A percentile compares a stretch with the other conserved stretches of the same genome.
Evolutionary conservation across 2,113 vertebrate species (phyloP).

Genomic region (Nipponia nippon): DNA sequence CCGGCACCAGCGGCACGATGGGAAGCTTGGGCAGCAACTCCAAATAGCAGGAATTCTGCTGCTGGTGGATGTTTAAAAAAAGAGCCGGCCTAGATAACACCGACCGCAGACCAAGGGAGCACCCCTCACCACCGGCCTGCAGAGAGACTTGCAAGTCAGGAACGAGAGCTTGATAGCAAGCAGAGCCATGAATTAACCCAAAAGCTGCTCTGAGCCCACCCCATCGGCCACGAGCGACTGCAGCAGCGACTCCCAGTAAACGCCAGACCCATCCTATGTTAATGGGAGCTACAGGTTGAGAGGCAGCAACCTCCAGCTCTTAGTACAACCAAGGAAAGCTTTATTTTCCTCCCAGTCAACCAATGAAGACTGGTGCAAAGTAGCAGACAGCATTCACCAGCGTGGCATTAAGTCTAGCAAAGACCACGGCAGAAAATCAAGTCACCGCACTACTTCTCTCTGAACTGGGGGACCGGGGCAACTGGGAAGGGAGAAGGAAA

Average conservation of each 20-base stretch:
- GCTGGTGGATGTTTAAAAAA: not conserved
- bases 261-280: fast-evolving
- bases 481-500: not conserved
- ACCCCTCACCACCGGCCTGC: not conserved
- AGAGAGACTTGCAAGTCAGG: not conserved
- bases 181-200: not conserved
- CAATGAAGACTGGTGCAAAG: fast-evolving
- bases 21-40: not conserved
- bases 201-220: not conserved
- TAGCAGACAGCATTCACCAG: fast-evolving
- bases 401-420: not conserved
- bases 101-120: no score
- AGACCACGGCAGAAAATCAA: not conserved
- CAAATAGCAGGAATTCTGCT: not conserved
- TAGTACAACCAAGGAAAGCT: not conserved
- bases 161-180: not conserved
- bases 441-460: not conserved
- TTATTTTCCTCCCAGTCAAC: no score
- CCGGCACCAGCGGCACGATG: not conserved
- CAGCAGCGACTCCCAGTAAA: fast-evolving
- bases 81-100: fast-evolving
- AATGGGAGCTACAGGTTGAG: fast-evolving
- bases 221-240: fast-evolving
- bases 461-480: not conserved
- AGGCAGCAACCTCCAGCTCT: not conserved